phyloP scores from a whole-genome alignment of 2,113 vertebrate species.

The Colius striatus region DNA sequence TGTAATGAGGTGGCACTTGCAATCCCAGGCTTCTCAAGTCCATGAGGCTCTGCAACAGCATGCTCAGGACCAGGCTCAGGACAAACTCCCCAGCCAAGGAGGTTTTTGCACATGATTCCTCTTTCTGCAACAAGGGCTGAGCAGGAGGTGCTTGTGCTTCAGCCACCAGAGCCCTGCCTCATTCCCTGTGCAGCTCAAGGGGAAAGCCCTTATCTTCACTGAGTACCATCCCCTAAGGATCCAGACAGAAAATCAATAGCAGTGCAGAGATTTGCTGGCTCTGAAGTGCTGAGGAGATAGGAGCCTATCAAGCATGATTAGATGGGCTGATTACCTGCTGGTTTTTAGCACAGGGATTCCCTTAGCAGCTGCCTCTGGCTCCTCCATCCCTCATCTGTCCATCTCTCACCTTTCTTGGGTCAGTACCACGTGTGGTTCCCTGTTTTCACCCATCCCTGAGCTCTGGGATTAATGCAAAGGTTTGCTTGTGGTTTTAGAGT shows the following conservation, averaged over 20 bases:
- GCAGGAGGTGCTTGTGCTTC: background rate
- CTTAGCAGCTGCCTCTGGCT: background rate
- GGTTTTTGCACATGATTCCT: background rate
- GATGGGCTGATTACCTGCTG: constrained; percentile 11
- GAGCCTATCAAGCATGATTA: background rate
- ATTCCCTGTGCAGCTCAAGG: background rate
- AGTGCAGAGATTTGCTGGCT: constrained; percentile 37
- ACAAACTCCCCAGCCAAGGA: background rate
- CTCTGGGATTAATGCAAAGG: background rate
- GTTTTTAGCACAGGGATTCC: background rate
- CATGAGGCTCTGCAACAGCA: background rate
- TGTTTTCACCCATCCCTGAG: background rate
- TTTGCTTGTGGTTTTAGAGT: background rate
- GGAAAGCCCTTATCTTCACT: background rate
- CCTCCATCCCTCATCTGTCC: background rate
- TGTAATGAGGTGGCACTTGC: background rate
- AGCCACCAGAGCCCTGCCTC: background rate
- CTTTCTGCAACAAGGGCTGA: background rate
- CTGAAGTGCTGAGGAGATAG: background rate
- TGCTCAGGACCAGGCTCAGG: background rate
- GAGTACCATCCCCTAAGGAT: background rate
- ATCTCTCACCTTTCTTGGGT: background rate
- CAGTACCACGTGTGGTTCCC: background rate
- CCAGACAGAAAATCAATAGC: constrained; percentile 16
- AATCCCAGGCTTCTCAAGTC: background rate